Conservation (phyloP, 2,797 vertebrate genomes). For the Galagoides demidoff region DNA sequence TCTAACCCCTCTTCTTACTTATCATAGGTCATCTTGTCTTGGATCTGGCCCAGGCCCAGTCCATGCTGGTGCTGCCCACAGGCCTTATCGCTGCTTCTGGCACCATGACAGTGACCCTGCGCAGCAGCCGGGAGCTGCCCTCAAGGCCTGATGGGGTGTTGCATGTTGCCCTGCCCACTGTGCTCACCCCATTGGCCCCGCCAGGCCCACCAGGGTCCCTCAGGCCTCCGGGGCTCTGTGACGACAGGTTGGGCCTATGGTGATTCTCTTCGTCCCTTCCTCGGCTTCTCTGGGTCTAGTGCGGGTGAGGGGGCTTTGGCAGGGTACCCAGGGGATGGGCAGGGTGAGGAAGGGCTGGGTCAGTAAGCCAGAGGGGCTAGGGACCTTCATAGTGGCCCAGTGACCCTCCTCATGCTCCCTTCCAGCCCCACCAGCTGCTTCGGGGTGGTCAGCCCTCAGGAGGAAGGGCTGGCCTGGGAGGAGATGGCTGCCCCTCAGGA, state of each 20-base stretch:
- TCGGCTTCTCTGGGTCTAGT: conserved; percentile 86
- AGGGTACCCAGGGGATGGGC: background rate
- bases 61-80: conserved; percentile 92
- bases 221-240: conserved; percentile 92
- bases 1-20: conserved; percentile 52
- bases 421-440: conserved; percentile 96
- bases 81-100: conserved; percentile 92
- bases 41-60: conserved; percentile 93
- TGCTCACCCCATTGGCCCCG: conserved; percentile 91
- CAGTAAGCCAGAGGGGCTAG: conserved; percentile 24
- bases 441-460: conserved; percentile 81
- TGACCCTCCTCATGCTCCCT: conserved; percentile 46
- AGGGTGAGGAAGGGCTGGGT: conserved; percentile 45
- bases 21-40: conserved; percentile 94
- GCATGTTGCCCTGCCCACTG: conserved; percentile 90
- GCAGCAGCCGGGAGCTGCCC: conserved; percentile 92
- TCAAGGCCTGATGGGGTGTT: conserved; percentile 94
- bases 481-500: conserved; percentile 72
- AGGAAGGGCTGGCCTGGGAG: conserved; percentile 65
- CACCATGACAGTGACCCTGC: conserved; percentile 92
- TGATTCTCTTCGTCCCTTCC: conserved; percentile 89
- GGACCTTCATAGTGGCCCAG: background rate
- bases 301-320: conserved; percentile 73
- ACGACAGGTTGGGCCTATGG: conserved; percentile 94
- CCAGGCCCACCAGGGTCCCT: conserved; percentile 82